Base-by-base conservation (phyloP, 2,888 invertebrate species). In the Vandiemenella viatica region DNA sequence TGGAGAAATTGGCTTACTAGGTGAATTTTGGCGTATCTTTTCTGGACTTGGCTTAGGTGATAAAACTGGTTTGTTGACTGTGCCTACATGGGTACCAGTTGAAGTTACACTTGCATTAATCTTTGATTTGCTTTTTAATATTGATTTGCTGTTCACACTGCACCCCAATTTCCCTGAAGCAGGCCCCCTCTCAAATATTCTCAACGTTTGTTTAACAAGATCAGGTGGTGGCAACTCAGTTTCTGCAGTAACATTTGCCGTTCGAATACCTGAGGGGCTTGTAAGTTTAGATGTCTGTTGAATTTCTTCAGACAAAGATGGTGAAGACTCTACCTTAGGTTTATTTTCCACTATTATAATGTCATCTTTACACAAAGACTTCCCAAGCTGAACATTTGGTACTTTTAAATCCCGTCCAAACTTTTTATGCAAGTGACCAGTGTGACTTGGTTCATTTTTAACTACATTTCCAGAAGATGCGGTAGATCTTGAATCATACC, bases 161-260 rank as follows among this genome's bases (percentile, higher is more conserved):
- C n/a, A n/a, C n/a, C n/a, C n/a, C n/a, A n/a, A n/a, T n/a, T n/a
- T 20, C 5, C 17, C 19, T 10, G 41, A 21, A n/a, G 6, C 15
- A 17, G 10, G 40, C 4, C 48, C 21, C n/a, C 45, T 73, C 64
- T 92, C 91, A 67, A 91, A 92, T 61, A 89, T 80, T 61, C 82
- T 77, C 53, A 89, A 75, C 13, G 88, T 83, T 52, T 87, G 82
- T 59, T 85, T 86, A 51, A 92, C 92, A 56, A 90, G 79, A 70
- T 92, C 91, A 1, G 83, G 83, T 16, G 91, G 90, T 2, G 92
- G 92, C 44, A 88, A 73, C 60, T 89, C 89, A 13, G 77, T 77
- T 55, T 82, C 83, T 58, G 77, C 77, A 59, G 83, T 61, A 65
- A 50, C 63, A 63, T 59, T 62, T 69, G 52, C 61, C 65, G 46